Evolutionary conservation across 2,797 vertebrate species (phyloP).

Genomic region (Sebastes cheni): DNA sequence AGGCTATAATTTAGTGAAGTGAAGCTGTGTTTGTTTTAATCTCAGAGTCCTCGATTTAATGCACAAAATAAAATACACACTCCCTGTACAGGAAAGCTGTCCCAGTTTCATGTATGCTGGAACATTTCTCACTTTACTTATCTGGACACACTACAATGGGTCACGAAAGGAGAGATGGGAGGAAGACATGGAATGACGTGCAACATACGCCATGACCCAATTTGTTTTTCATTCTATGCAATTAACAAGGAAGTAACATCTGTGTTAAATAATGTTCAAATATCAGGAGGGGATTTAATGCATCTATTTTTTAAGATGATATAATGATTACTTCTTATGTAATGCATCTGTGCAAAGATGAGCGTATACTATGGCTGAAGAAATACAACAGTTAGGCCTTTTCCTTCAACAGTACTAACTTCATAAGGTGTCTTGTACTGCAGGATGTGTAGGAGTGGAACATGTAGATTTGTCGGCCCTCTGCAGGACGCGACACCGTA

Average conservation of each 20-base stretch:
- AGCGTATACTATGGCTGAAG: background rate
- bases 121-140: conserved; percentile 5
- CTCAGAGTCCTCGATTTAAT: background rate
- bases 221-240: background rate
- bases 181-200: background rate
- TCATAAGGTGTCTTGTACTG: background rate
- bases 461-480: background rate
- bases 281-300: background rate
- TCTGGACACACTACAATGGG: background rate
- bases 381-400: background rate
- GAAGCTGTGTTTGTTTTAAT: background rate
- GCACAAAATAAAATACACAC: background rate
- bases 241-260: background rate
- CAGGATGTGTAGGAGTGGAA: background rate
- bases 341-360: background rate
- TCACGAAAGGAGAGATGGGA: background rate
- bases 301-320: background rate
- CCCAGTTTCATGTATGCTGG: conserved; percentile 1
- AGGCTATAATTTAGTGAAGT: background rate
- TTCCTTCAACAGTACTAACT: background rate
- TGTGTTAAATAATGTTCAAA: background rate
- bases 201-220: background rate
- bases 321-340: background rate
- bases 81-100: background rate
- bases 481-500: background rate